Evolutionary conservation across 2,797 vertebrate species (phyloP), one percentile per base, ranked within the genome.

Genomic region (Hafferia zeledoni): DNA sequence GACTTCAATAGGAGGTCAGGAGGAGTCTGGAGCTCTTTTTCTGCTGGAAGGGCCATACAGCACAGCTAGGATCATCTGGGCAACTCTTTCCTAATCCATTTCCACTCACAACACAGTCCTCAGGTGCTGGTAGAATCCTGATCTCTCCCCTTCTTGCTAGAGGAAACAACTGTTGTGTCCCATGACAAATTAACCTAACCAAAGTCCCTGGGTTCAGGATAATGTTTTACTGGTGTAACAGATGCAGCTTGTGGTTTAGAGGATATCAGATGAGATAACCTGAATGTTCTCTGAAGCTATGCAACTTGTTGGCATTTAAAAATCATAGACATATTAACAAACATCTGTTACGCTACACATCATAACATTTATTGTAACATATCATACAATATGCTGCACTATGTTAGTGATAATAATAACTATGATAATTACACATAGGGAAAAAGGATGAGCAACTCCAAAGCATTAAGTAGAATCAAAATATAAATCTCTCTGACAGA

Each of bases 401-500:
- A 4, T 89, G 82, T 72, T 60, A 67, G 50, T 64, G 56, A 86
- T 90, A 77, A 93, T 78, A 90, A 89, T 70, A 94, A 61, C 67
- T 77, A 64, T 87, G 71, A 92, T 94, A 91, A 94, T 93, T 93
- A 82, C 63, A 85, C 68, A 50, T 46, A 77, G 41, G 52, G 46
- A 94, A 94, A 94, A 91, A 71, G 35, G 49, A 65, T 86, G 43
- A 70, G 50, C 5, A 9, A 94, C 65, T 86, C 19, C 49, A 94
- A 97, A 91, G 81, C 90, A 94, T 87, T 95, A 95, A 96, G 81
- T 94, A 95, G 86, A 93, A 96, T 67, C 46, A 83, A 95, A 96
- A 95, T 67, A 91, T 92, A 95, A 87, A 83, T 94, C 83, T 81
- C 67, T 87, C 87, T 95, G 81, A 60, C 85, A 94, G 61, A 64